Evolutionary conservation across 2,888 invertebrate genomes (phyloP).

Genomic region (Rhamphomyia laevipes): DNA sequence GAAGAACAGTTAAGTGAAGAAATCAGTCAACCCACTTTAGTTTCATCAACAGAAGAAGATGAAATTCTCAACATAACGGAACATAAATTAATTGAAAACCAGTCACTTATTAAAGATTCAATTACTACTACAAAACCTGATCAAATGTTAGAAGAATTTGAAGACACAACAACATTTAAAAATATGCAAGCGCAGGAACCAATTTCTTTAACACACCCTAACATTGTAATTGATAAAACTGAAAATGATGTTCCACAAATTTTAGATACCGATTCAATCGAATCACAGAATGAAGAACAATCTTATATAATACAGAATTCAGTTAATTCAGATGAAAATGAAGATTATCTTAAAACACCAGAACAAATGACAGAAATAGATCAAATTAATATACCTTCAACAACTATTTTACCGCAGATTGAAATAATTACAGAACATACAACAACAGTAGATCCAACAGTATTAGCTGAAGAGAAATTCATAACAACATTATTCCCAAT

Average conservation of each 20-base stretch:
- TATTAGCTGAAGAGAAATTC: constrained; percentile 14
- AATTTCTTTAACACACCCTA: not conserved
- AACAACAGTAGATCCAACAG: constrained; percentile 4
- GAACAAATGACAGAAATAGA: too few species aligned
- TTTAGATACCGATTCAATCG: too few species aligned
- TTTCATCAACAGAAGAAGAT: too few species aligned
- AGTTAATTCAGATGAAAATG: too few species aligned
- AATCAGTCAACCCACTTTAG: too few species aligned
- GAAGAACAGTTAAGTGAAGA: too few species aligned
- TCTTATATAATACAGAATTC: too few species aligned
- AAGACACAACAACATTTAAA: not conserved
- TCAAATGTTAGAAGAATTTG: not conserved
- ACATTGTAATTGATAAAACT: not conserved
- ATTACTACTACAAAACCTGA: not conserved
- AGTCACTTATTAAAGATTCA: not conserved
- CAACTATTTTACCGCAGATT: not conserved
- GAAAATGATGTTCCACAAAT: too few species aligned
- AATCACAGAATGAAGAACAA: too few species aligned
- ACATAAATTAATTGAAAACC: not conserved
- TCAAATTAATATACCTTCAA: not conserved
- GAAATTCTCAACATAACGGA: too few species aligned
- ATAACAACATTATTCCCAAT: constrained; percentile 5
- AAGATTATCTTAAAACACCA: too few species aligned
- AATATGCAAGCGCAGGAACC: not conserved
- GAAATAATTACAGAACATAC: constrained; percentile 12